phyloP scores from a whole-genome alignment of 2,888 invertebrate genomes.

The Tupiocoris notatus region DNA sequence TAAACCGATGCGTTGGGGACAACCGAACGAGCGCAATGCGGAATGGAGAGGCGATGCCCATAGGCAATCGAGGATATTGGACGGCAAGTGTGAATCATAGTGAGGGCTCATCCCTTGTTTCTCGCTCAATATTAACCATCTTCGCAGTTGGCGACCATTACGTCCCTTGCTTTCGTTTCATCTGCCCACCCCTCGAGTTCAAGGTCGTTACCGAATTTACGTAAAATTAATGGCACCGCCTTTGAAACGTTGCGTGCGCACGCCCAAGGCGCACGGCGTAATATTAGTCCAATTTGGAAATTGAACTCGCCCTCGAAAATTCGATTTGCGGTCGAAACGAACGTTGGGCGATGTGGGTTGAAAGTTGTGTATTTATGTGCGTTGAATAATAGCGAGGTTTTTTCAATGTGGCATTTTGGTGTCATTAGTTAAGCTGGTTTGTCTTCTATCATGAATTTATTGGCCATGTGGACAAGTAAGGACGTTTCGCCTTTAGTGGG shows the following conservation, averaged over 20 bases:
- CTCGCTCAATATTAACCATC: neutral
- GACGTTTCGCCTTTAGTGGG: too few relatives aligned
- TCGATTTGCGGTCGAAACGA: too few relatives aligned
- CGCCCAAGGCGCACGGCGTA: too few relatives aligned
- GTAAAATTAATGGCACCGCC: slow-evolving; percentile 4
- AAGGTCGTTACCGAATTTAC: slow-evolving; percentile 14
- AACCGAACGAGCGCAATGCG: neutral
- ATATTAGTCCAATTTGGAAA: neutral
- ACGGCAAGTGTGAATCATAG: slow-evolving; percentile 39
- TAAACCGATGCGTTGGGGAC: slow-evolving; percentile 23
- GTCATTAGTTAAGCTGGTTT: too few relatives aligned
- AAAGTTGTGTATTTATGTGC: too few relatives aligned
- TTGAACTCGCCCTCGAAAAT: too few relatives aligned
- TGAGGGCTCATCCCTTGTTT: neutral
- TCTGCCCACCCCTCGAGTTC: neutral
- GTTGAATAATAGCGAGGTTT: too few relatives aligned
- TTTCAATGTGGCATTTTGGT: too few relatives aligned
- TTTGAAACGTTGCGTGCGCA: neutral
- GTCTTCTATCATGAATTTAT: too few relatives aligned
- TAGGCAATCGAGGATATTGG: slow-evolving; percentile 33
- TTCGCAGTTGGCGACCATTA: slow-evolving; percentile 38
- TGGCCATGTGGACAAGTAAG: too few relatives aligned
- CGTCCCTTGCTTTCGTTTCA: neutral
- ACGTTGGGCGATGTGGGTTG: too few relatives aligned
- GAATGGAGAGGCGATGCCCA: neutral